A percentile compares a stretch with the other conserved stretches of the same genome.
These are phyloP conservation scores for Portevinia maculata DNA, from an alignment of 2,888 invertebrate genomes.

Conservation along the genomic window DNA sequence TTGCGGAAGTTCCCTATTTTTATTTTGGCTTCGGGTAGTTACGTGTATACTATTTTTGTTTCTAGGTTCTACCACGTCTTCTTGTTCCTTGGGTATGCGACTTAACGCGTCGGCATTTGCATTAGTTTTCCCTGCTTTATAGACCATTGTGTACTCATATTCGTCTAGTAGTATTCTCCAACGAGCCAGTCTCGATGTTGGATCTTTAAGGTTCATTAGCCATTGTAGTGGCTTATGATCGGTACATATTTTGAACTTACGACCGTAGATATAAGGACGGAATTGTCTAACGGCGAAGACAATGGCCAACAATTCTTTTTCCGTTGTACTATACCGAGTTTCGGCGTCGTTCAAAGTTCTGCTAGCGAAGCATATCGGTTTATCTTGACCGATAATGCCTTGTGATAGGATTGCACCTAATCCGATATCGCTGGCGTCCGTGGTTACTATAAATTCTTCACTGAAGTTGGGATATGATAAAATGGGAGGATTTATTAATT, in stretches of 20 bases:
- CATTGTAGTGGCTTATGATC: conserved; percentile 77
- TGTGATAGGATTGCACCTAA: conserved; percentile 72
- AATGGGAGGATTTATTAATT: not conserved
- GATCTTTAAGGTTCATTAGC: conserved; percentile 75
- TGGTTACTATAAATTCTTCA: no score
- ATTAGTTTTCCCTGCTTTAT: conserved; percentile 76
- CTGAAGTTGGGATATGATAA: no score
- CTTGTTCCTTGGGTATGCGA: not conserved
- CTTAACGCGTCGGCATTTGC: conserved; percentile 76
- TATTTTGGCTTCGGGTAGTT: not conserved
- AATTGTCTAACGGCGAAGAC: conserved; percentile 73
- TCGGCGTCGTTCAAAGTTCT: conserved; percentile 65
- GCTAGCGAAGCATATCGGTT: conserved; percentile 70
- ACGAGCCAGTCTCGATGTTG: conserved; percentile 20
- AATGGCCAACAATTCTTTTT: conserved; percentile 75
- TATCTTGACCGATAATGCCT: conserved; percentile 68
- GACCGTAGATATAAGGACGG: conserved; percentile 77
- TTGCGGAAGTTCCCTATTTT: not conserved
- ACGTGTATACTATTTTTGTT: not conserved
- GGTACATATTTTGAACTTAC: conserved; percentile 75
- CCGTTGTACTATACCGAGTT: conserved; percentile 67
- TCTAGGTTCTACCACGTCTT: not conserved
- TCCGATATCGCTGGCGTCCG: conserved; percentile 11
- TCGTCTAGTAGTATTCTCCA: conserved; percentile 76
- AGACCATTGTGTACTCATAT: conserved; percentile 76